Base-by-base conservation (phyloP, 2,888 invertebrate species). In the Doris montereyensis region DNA sequence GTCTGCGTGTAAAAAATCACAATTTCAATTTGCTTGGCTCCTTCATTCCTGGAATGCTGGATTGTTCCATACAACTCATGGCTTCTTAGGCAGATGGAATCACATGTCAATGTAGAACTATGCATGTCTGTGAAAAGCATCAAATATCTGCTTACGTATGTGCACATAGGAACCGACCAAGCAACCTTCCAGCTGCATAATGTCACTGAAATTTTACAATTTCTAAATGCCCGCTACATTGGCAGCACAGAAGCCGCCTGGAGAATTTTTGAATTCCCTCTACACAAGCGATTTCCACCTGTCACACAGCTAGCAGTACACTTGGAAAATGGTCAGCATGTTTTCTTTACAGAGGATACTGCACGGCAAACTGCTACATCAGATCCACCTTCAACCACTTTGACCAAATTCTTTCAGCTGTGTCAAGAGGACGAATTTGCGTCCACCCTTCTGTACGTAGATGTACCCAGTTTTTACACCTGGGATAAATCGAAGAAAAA, bases 81-180 rank as follows among this genome's bases (percentile, higher is more conserved):
- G 52, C 84, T 89, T 1, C n/a, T 70, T 17, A 87, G 86, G 80
- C 85, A 83, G 10, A 89, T 85, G 67, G 83, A 89, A 70, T 87
- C 88, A 0, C 90, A 91, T 81, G 88, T 89, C n/a, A 91, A 92
- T 83, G 89, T 84, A 0, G 82, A 82, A 32, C 88, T 73, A 78
- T 92, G 92, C 79, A 88, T 86, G 84, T 92, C 91, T 0, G 89
- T 92, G 0, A 91, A 91, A 81, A 85, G 87, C 0, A 90, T 91
- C 26, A 91, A 91, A 30, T 77, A 77, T 32, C 32, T 74, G 4
- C 32, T 32, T 17, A 86, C 92, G 84, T 92, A 92, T 85, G 88
- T 92, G 30, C 90, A 87, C 74, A 92, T 92, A 89, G 90, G 90
- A 34, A 67, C 71, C 30, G 84, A 86, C 68, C 60, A 60, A 70